Evolutionary conservation across 37 sponge, comb jelly and placozoan genomes (phyloP), one percentile per base, ranked within the genome.

Genomic region (Tethya wilhelma): DNA sequence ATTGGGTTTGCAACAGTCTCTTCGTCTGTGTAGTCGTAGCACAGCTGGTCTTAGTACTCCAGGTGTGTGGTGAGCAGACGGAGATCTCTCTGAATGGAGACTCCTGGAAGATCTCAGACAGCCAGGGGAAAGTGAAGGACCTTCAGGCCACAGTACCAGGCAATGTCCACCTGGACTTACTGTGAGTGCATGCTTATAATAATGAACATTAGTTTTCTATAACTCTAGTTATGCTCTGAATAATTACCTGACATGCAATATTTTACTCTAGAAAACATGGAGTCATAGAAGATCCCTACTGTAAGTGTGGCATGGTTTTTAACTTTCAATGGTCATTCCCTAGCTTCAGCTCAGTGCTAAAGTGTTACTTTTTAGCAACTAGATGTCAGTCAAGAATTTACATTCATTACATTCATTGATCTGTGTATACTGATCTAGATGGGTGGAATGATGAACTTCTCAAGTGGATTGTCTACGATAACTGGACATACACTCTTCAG

Each of bases 211-310:
- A 29, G 5, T 55, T 22, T 30, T 55, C 30, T 29, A 30, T 5
- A 71, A n/a, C 8, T 4, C 4, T 37, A 49, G 36, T 34, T 22
- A 31, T 23, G 20, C 6, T n/a, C n/a, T n/a, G n/a, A n/a, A n/a
- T n/a, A n/a, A n/a, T n/a, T n/a, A n/a, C n/a, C n/a, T n/a, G n/a
- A n/a, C n/a, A n/a, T n/a, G n/a, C 30, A 23, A 39, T 26, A 29
- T 73, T 60, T 23, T 32, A 29, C 25, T 42, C 33, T 43, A 25
- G 57, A 29, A 9, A 9, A 59, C 23, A 32, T 33, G 79, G 79
- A 44, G 71, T 90, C 40, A 94, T 94, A 64, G 71, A 69, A 9
- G 91, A 94, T 42, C 95, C 95, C 28, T 94, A 94, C 31, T 56
- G 95, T 94, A 73, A 87, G 95, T 84, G n/a, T n/a, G n/a, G 19